Evolutionary conservation across 2,797 vertebrate genomes (phyloP).

Genomic region (Enteromius paludinosus): DNA sequence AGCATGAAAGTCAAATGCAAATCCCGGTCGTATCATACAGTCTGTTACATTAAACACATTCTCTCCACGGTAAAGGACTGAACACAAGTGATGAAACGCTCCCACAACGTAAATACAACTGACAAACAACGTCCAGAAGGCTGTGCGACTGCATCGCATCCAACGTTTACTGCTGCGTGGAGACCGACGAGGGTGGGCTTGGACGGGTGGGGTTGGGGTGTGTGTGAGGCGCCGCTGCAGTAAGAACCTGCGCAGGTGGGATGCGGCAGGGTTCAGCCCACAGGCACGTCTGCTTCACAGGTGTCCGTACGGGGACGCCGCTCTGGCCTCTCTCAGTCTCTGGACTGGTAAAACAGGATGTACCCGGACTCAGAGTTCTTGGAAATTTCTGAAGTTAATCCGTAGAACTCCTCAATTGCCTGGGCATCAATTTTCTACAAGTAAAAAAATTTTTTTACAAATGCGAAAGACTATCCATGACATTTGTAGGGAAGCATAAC

Average conservation of each 20-base stretch:
- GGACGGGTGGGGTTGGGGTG: slow-evolving; percentile 44
- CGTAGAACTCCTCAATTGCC: slow-evolving; percentile 94
- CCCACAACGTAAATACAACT: slow-evolving; percentile 73
- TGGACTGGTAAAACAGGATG: slow-evolving; percentile 93
- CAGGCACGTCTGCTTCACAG: slow-evolving; percentile 63
- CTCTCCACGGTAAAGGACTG: slow-evolving; percentile 50
- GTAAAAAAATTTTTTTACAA: neutral
- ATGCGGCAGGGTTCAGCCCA: slow-evolving; percentile 69
- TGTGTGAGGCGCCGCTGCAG: slow-evolving; percentile 63
- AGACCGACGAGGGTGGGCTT: slow-evolving; percentile 43
- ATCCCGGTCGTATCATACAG: slow-evolving; percentile 72
- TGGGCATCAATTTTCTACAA: slow-evolving; percentile 91
- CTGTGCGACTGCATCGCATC: slow-evolving; percentile 48
- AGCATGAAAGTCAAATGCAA: slow-evolving; percentile 65
- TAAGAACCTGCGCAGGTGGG: slow-evolving; percentile 67
- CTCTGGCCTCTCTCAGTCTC: slow-evolving; percentile 80
- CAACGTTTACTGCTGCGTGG: slow-evolving; percentile 44
- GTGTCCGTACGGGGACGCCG: slow-evolving; percentile 56
- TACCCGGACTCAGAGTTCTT: slow-evolving; percentile 94
- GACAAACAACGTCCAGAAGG: slow-evolving; percentile 64
- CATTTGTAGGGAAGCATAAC: neutral
- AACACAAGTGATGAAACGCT: slow-evolving; percentile 68
- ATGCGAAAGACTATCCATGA: neutral
- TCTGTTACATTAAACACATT: slow-evolving; percentile 60
- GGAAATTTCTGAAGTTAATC: slow-evolving; percentile 91